Conservation (phyloP, 2,888 invertebrate species). For the Athetis lepigone region DNA sequence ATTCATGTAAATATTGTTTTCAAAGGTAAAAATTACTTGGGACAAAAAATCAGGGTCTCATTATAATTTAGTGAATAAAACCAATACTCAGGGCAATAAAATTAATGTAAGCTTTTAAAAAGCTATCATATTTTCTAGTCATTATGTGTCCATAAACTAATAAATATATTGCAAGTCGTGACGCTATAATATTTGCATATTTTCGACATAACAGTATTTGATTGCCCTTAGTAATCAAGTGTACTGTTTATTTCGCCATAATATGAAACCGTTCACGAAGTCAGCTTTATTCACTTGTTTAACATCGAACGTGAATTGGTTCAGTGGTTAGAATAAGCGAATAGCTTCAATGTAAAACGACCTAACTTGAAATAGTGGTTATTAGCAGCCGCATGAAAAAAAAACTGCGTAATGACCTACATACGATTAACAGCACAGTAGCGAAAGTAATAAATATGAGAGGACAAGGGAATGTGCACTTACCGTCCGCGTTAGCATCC, state of each 20-base stretch:
- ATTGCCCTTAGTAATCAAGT: constrained; percentile 51
- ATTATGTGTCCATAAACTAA: neutral
- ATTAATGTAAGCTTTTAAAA: neutral
- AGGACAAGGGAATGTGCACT: constrained; percentile 78
- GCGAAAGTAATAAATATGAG: constrained; percentile 73
- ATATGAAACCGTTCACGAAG: constrained; percentile 49
- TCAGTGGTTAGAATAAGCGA: constrained; percentile 83
- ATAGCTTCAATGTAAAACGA: constrained; percentile 78
- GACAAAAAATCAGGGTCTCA: constrained; percentile 28
- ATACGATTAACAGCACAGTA: constrained; percentile 83
- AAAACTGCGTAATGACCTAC: constrained; percentile 83
- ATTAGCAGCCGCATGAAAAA: constrained; percentile 84
- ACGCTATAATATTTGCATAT: neutral
- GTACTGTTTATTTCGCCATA: constrained; percentile 39
- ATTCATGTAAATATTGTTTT: constrained; percentile 22
- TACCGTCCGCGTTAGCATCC: constrained; percentile 97
- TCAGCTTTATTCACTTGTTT: constrained; percentile 65
- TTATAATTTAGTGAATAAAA: constrained; percentile 26
- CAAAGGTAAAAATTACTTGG: constrained; percentile 29
- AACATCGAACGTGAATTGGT: constrained; percentile 62
- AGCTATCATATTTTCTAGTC: neutral
- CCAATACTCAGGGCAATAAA: constrained; percentile 41
- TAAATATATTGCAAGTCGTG: neutral
- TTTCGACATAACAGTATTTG: neutral
- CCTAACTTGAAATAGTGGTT: constrained; percentile 80